Conservation (phyloP, 2,888 invertebrate species). For the Parascotia fuliginaria region DNA sequence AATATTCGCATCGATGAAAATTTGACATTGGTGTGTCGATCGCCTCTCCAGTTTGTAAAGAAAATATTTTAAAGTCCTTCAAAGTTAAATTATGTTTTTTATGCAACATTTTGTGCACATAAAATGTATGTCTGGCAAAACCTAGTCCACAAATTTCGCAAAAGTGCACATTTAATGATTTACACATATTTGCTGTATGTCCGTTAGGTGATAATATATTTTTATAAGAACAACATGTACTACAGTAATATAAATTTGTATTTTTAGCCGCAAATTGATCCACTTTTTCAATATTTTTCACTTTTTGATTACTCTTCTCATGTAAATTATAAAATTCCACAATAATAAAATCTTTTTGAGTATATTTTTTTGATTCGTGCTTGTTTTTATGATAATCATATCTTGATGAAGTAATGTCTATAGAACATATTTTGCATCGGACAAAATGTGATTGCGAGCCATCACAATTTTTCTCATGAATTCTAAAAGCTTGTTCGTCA, state of each 20-base stretch:
- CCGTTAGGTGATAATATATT: neutral
- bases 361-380: constrained; percentile 27
- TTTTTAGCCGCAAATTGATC: neutral
- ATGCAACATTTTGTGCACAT: constrained; percentile 31
- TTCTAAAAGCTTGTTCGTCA: constrained; percentile 45
- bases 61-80: constrained; percentile 42
- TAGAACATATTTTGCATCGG: constrained; percentile 46
- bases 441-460: neutral
- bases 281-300: neutral
- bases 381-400: constrained; percentile 28
- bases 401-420: constrained; percentile 19
- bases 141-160: constrained; percentile 56
- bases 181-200: constrained; percentile 21
- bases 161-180: neutral
- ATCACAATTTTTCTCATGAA: constrained; percentile 41
- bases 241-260: constrained; percentile 29
- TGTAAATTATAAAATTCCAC: constrained; percentile 16
- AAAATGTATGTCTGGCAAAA: constrained; percentile 13
- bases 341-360: constrained; percentile 32
- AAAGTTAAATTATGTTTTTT: constrained; percentile 24
- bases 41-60: constrained; percentile 22
- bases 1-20: constrained; percentile 43
- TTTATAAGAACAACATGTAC: constrained; percentile 25
- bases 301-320: neutral
- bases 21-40: constrained; percentile 44